These are phyloP conservation scores for Zaprionus inermis DNA, from an alignment of 1,140 invertebrate genomes.

Conservation along the genomic window DNA sequence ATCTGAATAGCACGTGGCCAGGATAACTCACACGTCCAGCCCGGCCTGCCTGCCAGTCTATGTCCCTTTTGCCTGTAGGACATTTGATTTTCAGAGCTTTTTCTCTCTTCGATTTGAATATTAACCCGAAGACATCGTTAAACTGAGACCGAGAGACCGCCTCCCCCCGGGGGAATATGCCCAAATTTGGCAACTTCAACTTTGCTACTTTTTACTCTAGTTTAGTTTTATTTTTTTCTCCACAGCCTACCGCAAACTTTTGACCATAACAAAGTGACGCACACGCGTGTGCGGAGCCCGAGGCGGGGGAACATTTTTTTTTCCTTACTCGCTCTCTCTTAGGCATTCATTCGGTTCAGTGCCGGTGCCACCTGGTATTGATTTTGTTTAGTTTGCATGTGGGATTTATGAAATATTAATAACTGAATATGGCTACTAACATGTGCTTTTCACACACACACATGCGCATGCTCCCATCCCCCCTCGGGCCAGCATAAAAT, in stretches of 20 bases:
- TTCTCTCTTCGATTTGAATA: slow-evolving; percentile 65
- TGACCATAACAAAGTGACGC: slow-evolving; percentile 20
- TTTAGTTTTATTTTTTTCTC: neutral
- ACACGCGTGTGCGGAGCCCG: slow-evolving; percentile 10
- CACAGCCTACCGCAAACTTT: slow-evolving; percentile 13
- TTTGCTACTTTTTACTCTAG: slow-evolving; percentile 5
- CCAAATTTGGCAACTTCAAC: slow-evolving; percentile 39
- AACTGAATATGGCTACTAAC: slow-evolving; percentile 56
- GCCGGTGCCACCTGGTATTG: slow-evolving; percentile 59
- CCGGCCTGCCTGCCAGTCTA: neutral
- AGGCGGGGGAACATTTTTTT: slow-evolving; percentile 10
- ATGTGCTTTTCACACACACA: slow-evolving; percentile 37
- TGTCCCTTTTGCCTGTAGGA: slow-evolving; percentile 42
- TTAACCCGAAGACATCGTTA: slow-evolving; percentile 49
- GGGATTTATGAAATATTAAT: slow-evolving; percentile 79
- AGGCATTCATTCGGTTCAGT: slow-evolving; percentile 13
- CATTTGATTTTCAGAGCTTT: slow-evolving; percentile 48
- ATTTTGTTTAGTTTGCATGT: slow-evolving; percentile 77
- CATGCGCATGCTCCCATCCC: slow-evolving; percentile 6
- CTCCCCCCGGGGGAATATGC: slow-evolving; percentile 19
- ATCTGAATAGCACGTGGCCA: slow-evolving; percentile 56
- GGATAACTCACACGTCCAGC: neutral
- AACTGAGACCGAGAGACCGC: neutral
- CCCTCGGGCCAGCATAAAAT: slow-evolving; percentile 11
- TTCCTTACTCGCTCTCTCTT: too few species aligned